Conservation (phyloP, 2,888 invertebrate genomes). For the Eucriotettix oculatus region DNA sequence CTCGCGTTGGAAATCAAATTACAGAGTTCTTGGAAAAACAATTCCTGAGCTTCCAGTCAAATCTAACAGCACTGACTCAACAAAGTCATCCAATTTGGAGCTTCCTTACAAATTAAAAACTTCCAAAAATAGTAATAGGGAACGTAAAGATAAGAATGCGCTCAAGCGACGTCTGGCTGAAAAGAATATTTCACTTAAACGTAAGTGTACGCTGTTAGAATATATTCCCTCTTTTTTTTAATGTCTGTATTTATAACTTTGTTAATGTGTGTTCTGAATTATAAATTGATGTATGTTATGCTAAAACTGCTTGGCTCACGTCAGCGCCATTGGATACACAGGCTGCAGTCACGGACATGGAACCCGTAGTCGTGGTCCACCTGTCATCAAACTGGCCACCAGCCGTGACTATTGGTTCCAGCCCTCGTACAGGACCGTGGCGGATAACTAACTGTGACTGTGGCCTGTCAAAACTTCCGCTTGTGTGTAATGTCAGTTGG, state of each 20-base stretch:
- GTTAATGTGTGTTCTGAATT: not conserved
- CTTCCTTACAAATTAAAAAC: slow-evolving; percentile 22
- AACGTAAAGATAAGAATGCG: slow-evolving; percentile 17
- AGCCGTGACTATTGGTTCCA: too few relatives aligned
- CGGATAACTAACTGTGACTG: too few relatives aligned
- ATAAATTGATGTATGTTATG: too few relatives aligned
- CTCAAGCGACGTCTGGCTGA: slow-evolving; percentile 14
- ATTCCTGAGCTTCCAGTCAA: slow-evolving; percentile 16
- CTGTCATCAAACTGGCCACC: too few relatives aligned
- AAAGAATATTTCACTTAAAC: not conserved
- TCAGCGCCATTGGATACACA: too few relatives aligned
- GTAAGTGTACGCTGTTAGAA: not conserved
- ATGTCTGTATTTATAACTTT: not conserved
- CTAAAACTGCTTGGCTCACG: too few relatives aligned
- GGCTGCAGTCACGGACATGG: too few relatives aligned
- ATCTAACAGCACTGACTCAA: slow-evolving; percentile 17
- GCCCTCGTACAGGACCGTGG: too few relatives aligned
- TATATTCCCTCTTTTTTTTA: not conserved
- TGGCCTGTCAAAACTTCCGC: too few relatives aligned
- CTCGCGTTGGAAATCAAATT: slow-evolving; percentile 14
- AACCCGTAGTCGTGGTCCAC: too few relatives aligned
- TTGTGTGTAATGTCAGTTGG: too few relatives aligned
- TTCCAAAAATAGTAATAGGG: slow-evolving; percentile 9
- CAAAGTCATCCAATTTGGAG: slow-evolving; percentile 16
- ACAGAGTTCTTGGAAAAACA: slow-evolving; percentile 20